Base-by-base conservation (phyloP, 2,888 invertebrate genomes). In the Xanthia togata region DNA sequence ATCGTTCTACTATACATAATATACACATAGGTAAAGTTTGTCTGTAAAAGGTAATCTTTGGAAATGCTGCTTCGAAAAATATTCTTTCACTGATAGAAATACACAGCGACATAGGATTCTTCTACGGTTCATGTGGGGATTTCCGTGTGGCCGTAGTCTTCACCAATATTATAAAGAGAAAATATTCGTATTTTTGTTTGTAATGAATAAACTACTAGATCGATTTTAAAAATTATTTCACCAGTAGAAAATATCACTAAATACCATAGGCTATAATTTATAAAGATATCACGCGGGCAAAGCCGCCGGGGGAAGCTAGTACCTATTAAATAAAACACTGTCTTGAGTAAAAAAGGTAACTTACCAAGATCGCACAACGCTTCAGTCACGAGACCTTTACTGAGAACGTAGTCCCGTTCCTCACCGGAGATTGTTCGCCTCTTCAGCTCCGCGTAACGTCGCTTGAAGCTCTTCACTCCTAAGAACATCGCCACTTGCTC, bases 401-500 rank as follows among this genome's bases (percentile, higher is more conserved):
- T 98, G 83, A 98, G 97, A 60, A 99, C 97, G 95, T 98, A 99
- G 91, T 98, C 98, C 75, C 99, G 97, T 93, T 99, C 99, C 84
- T 98, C 98, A 96, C 98, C 98, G 2, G 88, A 89, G 44, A 99
- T 98, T 83, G 98, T 97, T 73, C 99, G 97, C 75, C 99, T 97
- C 86, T 98, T 97, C 72, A 99, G 94, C 93, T 99, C 98, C n/a
- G 98, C 98, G 95, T 99, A 99, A 92, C 99, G 99, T 84, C 99
- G 97, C 94, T 99, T 99, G 94, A 99, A 99, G 77, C 99, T 99
- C 92, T 99, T 99, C 53, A 99, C 98, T 59, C 98, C 98, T 81
- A 99, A 97, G 95, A 98, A 99, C 93, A 99, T 98, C 0, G 99
- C 98, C 81, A 99, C 98, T 98, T 97, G 99, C 93, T 99, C 99